phyloP scores from a whole-genome alignment of 2,797 vertebrate species.

The Urocyon cinereoargenteus region DNA sequence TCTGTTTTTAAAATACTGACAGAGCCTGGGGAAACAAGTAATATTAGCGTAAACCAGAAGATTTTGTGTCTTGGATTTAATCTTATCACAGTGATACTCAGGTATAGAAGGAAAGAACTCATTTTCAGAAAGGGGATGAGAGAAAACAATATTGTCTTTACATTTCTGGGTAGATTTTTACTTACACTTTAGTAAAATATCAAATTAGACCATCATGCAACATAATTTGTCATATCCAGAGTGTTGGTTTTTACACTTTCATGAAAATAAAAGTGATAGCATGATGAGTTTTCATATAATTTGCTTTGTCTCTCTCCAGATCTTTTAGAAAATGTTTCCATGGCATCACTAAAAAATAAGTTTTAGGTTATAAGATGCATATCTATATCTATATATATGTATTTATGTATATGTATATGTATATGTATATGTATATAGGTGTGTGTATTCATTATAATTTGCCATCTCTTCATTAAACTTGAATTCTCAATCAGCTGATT shows the following conservation, averaged over 20 bases:
- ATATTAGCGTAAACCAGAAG: not conserved
- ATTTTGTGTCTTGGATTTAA: not conserved
- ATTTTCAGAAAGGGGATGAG: not conserved
- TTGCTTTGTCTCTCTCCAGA: not conserved
- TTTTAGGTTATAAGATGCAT: not conserved
- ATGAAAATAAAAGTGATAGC: not conserved
- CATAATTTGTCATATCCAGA: not conserved
- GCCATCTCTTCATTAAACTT: not conserved
- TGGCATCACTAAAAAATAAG: not conserved
- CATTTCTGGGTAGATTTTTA: not conserved
- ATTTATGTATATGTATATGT: not conserved
- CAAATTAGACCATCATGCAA: not conserved
- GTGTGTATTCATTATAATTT: conserved; percentile 6
- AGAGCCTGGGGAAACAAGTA: conserved; percentile 7
- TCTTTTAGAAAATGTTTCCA: not conserved
- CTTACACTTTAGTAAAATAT: not conserved
- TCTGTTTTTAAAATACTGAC: not conserved
- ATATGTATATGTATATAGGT: not conserved
- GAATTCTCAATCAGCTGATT: not conserved
- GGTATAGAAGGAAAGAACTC: not conserved
- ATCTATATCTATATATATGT: not conserved
- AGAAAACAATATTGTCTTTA: not conserved
- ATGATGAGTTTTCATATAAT: not conserved
- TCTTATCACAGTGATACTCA: not conserved
- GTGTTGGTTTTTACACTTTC: not conserved